phyloP scores from a whole-genome alignment of 2,113 vertebrate genomes.

The Parus major region DNA sequence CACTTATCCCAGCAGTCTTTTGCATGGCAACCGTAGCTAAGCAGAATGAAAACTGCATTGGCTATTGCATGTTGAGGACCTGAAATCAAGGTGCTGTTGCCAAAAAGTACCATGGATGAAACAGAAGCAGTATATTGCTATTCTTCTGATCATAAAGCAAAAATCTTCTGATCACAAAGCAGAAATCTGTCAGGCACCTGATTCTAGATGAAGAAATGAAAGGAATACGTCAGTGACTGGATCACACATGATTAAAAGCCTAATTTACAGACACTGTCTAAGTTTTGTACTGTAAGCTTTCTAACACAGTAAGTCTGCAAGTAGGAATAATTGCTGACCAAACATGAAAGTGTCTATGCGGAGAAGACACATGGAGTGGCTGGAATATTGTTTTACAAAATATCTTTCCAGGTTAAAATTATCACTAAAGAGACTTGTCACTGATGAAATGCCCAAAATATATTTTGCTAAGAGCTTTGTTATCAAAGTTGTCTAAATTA shows the following conservation, averaged over 20 bases:
- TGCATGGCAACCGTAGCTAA: background rate
- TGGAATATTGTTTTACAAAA: background rate
- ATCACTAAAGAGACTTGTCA: background rate
- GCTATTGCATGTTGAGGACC: background rate
- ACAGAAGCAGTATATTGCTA: background rate
- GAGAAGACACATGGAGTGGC: background rate
- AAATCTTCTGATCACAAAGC: background rate
- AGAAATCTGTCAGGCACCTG: background rate
- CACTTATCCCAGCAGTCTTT: background rate
- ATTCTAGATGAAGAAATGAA: background rate
- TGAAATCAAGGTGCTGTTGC: background rate
- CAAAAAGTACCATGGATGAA: background rate
- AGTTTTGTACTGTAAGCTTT: background rate
- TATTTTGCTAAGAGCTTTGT: background rate
- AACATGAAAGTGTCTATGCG: background rate
- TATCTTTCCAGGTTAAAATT: background rate
- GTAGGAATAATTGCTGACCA: background rate
- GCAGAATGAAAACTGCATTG: background rate
- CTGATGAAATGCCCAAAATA: background rate
- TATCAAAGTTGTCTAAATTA: background rate
- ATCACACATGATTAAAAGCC: background rate
- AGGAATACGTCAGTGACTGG: background rate
- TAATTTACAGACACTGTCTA: background rate
- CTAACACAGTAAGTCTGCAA: background rate
- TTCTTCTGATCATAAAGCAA: background rate